Conservation (phyloP, 2,797 vertebrate genomes). For the Zalophus californianus region DNA sequence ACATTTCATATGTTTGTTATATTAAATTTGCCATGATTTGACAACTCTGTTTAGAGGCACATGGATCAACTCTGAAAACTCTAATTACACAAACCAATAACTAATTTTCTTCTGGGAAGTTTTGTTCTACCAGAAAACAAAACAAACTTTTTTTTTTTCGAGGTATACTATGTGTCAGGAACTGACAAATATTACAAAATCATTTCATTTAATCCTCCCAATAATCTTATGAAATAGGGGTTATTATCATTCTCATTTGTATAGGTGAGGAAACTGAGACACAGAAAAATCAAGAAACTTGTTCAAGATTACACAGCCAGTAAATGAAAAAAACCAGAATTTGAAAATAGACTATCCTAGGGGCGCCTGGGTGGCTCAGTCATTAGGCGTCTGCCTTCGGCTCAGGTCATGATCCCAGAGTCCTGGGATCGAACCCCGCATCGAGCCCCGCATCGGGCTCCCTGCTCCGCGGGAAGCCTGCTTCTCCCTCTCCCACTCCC, state of each 20-base stretch:
- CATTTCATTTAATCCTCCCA: conserved; percentile 29
- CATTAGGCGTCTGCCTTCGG: no score
- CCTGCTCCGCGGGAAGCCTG: no score
- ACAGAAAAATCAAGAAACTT: background rate
- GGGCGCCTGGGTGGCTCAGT: no score
- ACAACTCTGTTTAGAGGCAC: background rate
- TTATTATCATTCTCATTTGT: background rate
- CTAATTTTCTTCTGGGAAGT: background rate
- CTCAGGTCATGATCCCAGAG: no score
- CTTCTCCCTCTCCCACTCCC: no score
- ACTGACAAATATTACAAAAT: background rate
- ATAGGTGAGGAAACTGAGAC: background rate
- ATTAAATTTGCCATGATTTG: background rate
- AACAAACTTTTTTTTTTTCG: background rate
- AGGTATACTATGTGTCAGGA: background rate
- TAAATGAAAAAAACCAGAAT: background rate
- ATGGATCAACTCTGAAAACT: background rate
- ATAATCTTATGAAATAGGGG: background rate
- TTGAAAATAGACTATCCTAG: background rate
- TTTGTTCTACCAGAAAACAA: background rate
- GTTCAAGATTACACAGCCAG: background rate
- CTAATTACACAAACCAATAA: background rate
- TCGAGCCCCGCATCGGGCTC: no score
- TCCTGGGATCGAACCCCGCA: no score
- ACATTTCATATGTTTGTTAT: background rate